phyloP scores from a whole-genome alignment of 2,797 vertebrate species.

The Hemibagrus guttatus region DNA sequence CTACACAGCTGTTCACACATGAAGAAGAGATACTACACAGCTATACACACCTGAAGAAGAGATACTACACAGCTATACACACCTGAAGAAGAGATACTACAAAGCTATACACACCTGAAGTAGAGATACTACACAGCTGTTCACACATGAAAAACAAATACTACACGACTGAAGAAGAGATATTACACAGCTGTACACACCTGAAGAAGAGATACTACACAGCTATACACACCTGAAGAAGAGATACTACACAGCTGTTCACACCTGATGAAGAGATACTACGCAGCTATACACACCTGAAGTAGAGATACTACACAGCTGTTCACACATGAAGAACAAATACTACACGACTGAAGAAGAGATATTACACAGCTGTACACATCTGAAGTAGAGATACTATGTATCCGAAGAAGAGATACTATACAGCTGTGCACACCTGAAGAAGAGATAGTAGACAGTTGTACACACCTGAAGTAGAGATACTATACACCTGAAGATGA shows the following conservation, averaged over 20 bases:
- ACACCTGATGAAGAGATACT: neutral
- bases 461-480: neutral
- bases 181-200: neutral
- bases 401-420: neutral
- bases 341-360: neutral
- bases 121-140: neutral
- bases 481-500: neutral
- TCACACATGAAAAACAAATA: neutral
- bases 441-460: neutral
- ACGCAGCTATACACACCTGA: neutral
- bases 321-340: too few species aligned
- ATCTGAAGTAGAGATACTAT: too few species aligned
- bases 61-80: too few species aligned
- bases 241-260: too few species aligned
- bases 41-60: too few species aligned
- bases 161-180: neutral
- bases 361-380: too few species aligned
- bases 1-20: neutral
- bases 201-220: neutral
- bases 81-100: neutral
- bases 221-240: too few species aligned
- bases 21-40: neutral
- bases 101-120: neutral
- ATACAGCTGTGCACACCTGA: neutral
- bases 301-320: too few species aligned